Base-by-base conservation (phyloP, 2,797 vertebrate genomes). In the Buphagus erythrorhynchus region DNA sequence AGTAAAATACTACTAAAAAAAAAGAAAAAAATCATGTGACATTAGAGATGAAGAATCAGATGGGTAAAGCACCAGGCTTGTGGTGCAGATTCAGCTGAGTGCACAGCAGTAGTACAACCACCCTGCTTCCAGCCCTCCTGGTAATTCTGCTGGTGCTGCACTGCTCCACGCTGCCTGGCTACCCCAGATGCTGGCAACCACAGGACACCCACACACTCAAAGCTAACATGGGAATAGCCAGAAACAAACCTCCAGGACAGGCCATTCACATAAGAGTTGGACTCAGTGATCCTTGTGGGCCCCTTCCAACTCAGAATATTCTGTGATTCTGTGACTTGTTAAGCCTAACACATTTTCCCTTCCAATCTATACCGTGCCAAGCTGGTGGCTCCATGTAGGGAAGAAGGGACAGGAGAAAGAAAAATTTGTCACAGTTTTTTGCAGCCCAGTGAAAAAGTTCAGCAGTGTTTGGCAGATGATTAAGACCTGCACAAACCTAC, bases 11-110 rank as follows among this genome's bases (percentile, higher is more conserved):
- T 6, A 55, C 10, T 3, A 19, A 11, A 35, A 42, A 33, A 13
- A n/a, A 6, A 18, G 4, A 18, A 2, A 24, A 20, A 18, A 6
- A 6, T 2, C 6, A 14, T 1, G 11, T 3, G 5, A 28, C 48
- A 73, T 38, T 29, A 88, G 24, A 75, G 25, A 22, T 20, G 14
- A 61, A 78, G 80, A 69, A 36, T 43, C 55, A 82, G 28, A 49
- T 2, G 0, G 0, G 61, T 33, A 51, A 66, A 82, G 62, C 15
- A 62, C 9, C 67, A 62, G 33, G n/a, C 21, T 54, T 1, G 14
- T 16, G 25, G 42, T 29, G 28, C 71, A 88, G 63, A 61, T 11
- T 45, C 36, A 40, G 6, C 13, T 20, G 71, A 87, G 36, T 8
- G 21, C 61, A 54, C 14, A 66, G 85, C 57, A 49, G 20, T 2